Evolutionary conservation across 2,797 vertebrate genomes (phyloP).

Genomic region (Melanotaenia parkinsoni): DNA sequence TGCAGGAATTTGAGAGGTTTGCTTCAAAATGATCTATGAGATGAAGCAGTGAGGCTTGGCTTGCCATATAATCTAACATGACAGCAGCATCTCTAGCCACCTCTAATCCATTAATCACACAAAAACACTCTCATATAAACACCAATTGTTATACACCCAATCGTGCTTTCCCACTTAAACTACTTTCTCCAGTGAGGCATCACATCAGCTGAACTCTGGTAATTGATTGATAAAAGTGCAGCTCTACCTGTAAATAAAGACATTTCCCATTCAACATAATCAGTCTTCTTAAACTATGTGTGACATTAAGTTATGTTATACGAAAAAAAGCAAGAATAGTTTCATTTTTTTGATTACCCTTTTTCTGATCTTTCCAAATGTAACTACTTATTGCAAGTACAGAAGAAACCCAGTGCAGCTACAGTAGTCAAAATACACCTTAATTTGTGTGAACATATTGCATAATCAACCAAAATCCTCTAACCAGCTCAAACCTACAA

Average conservation of each 20-base stretch:
- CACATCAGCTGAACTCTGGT: constrained; percentile 15
- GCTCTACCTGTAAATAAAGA: neutral
- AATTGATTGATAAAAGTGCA: constrained; percentile 17
- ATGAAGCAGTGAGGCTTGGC: constrained; percentile 65
- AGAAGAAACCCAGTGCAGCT: neutral
- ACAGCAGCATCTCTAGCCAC: constrained; percentile 58
- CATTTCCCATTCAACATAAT: neutral
- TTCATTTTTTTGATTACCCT: neutral
- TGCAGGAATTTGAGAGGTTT: constrained; percentile 57
- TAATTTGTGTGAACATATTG: constrained; percentile 3
- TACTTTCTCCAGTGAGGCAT: constrained; percentile 18
- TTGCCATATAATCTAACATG: constrained; percentile 64
- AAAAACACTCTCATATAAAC: constrained; percentile 35
- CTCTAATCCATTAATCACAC: constrained; percentile 66
- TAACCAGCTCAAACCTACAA: neutral
- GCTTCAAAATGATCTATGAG: constrained; percentile 67
- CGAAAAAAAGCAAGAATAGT: neutral
- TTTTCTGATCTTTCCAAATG: neutral
- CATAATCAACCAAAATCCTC: constrained; percentile 23
- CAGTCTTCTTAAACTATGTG: constrained; percentile 7
- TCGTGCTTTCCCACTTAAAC: constrained; percentile 9
- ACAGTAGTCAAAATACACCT: neutral
- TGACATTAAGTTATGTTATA: neutral
- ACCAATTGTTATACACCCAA: constrained; percentile 19
- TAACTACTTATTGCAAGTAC: neutral